Conservation (phyloP, 2,113 vertebrate species). For the Tringa solitaria region DNA sequence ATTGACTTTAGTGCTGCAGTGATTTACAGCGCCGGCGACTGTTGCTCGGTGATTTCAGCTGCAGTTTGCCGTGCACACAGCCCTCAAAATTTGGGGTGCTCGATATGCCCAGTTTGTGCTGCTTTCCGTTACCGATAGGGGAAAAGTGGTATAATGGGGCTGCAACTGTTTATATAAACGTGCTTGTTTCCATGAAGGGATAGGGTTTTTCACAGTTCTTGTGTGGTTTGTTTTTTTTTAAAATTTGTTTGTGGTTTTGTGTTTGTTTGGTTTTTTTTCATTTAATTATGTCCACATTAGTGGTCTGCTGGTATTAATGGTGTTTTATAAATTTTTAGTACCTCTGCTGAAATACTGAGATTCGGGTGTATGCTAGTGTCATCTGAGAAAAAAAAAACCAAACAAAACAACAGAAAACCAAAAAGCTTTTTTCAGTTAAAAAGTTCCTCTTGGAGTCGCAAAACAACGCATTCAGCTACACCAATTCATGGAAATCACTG, state of each 20-base stretch:
- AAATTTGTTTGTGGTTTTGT: background rate
- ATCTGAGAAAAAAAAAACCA: background rate
- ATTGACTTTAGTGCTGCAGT: background rate
- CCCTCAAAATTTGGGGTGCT: background rate
- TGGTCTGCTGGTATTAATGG: background rate
- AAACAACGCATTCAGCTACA: background rate
- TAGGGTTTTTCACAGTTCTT: background rate
- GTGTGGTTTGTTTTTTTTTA: accelerated
- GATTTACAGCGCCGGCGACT: accelerated
- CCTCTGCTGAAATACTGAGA: background rate
- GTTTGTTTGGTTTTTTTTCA: background rate
- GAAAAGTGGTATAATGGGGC: background rate
- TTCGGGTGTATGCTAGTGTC: background rate
- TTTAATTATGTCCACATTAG: background rate
- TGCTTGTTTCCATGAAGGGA: background rate
- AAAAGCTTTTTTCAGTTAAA: background rate
- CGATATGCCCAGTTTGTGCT: accelerated
- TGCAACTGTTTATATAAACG: background rate
- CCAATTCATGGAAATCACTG: constrained; percentile 35
- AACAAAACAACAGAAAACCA: too few species aligned
- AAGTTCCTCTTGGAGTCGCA: background rate
- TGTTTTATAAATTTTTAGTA: background rate
- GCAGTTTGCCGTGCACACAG: background rate
- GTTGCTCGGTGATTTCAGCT: background rate
- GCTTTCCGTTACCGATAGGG: background rate